Conservation (phyloP, 1,140 invertebrate genomes). For the Drosophila navojoa region DNA sequence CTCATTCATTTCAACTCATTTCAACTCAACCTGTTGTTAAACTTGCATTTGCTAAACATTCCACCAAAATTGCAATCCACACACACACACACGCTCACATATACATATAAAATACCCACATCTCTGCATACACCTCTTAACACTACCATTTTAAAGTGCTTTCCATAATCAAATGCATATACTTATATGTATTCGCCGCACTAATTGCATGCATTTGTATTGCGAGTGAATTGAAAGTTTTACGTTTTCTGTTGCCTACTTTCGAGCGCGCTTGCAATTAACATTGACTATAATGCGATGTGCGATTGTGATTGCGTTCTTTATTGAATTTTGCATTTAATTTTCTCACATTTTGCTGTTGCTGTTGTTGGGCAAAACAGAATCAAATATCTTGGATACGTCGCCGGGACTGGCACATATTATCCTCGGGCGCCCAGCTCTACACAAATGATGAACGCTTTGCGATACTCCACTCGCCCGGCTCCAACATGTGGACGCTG, state of each 20-base stretch:
- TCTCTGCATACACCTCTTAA: not conserved
- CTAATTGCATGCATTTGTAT: conserved; percentile 57
- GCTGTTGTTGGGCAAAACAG: conserved; percentile 44
- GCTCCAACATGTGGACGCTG: conserved; percentile 92
- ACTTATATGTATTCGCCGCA: conserved; percentile 12
- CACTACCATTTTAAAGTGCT: conserved; percentile 22
- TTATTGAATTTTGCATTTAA: conserved; percentile 24
- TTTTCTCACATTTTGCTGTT: conserved; percentile 27
- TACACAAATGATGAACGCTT: conserved; percentile 97
- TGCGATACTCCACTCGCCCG: conserved; percentile 87
- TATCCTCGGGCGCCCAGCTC: conserved; percentile 94
- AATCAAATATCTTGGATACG: conserved; percentile 95
- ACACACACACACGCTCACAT: too few species aligned
- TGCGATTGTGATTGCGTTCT: not conserved
- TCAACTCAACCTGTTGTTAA: too few species aligned
- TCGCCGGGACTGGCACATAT: conserved; percentile 94
- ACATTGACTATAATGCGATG: conserved; percentile 10
- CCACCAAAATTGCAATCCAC: too few species aligned
- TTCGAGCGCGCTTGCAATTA: conserved; percentile 46
- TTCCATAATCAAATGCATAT: conserved; percentile 57
- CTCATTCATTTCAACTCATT: too few species aligned
- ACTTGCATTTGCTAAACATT: too few species aligned
- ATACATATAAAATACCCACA: too few species aligned
- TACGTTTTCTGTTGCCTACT: conserved; percentile 42
- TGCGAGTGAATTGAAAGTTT: conserved; percentile 8